Evolutionary conservation across 2,888 invertebrate genomes (phyloP).

Genomic region (Zygaena filipendulae): DNA sequence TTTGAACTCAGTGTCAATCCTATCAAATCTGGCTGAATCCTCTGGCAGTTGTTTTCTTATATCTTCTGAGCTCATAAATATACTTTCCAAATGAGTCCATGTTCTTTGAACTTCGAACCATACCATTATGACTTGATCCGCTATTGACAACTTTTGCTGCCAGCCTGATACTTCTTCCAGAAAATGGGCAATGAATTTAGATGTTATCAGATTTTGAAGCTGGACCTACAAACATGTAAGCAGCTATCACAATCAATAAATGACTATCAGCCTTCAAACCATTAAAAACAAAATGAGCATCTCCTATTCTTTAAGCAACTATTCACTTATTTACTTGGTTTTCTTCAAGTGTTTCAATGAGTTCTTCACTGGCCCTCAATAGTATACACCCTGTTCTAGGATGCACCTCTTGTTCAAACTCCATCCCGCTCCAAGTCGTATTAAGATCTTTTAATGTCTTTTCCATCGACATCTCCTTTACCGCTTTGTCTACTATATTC

Average conservation of each 20-base stretch:
- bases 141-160: slow-evolving; percentile 92
- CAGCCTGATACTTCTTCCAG: slow-evolving; percentile 93
- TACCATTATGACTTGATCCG: slow-evolving; percentile 91
- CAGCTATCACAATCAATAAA: too few species aligned
- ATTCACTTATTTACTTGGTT: slow-evolving; percentile 77
- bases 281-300: too few species aligned
- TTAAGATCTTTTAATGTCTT: slow-evolving; percentile 91
- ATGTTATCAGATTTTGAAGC: slow-evolving; percentile 95
- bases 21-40: slow-evolving; percentile 92
- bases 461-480: slow-evolving; percentile 99
- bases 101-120: slow-evolving; percentile 98
- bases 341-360: slow-evolving; percentile 97
- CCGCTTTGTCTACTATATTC: slow-evolving; percentile 97
- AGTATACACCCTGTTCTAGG: slow-evolving; percentile 87
- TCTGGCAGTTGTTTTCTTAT: slow-evolving; percentile 94
- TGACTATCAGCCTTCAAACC: background rate
- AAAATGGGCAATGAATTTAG: slow-evolving; percentile 97
- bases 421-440: slow-evolving; percentile 92
- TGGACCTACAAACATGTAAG: slow-evolving; percentile 72
- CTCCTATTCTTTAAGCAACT: background rate
- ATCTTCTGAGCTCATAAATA: slow-evolving; percentile 98
- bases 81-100: slow-evolving; percentile 97
- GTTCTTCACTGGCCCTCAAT: slow-evolving; percentile 91
- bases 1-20: slow-evolving; percentile 91
- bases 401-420: slow-evolving; percentile 92